phyloP scores from a whole-genome alignment of 2,797 vertebrate species.

The Scarus forsteni region DNA sequence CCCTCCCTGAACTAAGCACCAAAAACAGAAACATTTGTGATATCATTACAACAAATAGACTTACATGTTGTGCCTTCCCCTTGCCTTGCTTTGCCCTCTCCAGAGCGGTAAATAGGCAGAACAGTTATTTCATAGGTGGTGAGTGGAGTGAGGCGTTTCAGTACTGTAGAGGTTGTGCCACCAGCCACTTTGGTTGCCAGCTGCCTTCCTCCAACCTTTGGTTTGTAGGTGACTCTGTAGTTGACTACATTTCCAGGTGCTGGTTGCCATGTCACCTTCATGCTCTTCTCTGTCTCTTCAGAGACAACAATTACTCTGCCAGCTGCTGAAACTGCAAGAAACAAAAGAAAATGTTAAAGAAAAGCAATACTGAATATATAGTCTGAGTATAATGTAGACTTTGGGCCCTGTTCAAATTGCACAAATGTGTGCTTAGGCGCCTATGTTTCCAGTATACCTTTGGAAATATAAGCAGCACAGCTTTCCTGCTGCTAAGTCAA shows the following conservation, averaged over 20 bases:
- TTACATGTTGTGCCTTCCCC: slow-evolving; percentile 95
- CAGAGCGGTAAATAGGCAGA: slow-evolving; percentile 91
- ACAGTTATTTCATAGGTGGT: slow-evolving; percentile 95
- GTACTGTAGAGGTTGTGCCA: slow-evolving; percentile 84
- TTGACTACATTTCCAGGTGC: slow-evolving; percentile 94
- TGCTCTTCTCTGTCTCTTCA: slow-evolving; percentile 93
- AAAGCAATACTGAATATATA: slow-evolving; percentile 35
- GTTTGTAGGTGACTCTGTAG: slow-evolving; percentile 93
- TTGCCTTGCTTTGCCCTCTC: slow-evolving; percentile 93
- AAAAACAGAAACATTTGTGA: slow-evolving; percentile 2
- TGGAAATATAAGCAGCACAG: slow-evolving; percentile 56
- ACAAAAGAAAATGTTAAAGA: slow-evolving; percentile 24
- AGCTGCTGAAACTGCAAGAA: slow-evolving; percentile 87
- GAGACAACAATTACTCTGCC: slow-evolving; percentile 88
- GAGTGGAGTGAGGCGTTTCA: slow-evolving; percentile 89
- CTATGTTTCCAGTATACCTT: slow-evolving; percentile 59
- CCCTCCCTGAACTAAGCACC: not conserved
- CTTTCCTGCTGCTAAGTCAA: slow-evolving; percentile 60
- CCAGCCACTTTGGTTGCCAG: slow-evolving; percentile 90
- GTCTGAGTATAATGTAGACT: slow-evolving; percentile 29
- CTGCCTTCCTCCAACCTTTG: slow-evolving; percentile 87
- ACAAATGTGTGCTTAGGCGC: slow-evolving; percentile 41
- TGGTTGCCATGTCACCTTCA: slow-evolving; percentile 93
- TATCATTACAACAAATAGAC: slow-evolving; percentile 49
- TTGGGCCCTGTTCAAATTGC: slow-evolving; percentile 38